phyloP scores from a whole-genome alignment of 2,113 vertebrate genomes.

The Gila orcuttii region DNA sequence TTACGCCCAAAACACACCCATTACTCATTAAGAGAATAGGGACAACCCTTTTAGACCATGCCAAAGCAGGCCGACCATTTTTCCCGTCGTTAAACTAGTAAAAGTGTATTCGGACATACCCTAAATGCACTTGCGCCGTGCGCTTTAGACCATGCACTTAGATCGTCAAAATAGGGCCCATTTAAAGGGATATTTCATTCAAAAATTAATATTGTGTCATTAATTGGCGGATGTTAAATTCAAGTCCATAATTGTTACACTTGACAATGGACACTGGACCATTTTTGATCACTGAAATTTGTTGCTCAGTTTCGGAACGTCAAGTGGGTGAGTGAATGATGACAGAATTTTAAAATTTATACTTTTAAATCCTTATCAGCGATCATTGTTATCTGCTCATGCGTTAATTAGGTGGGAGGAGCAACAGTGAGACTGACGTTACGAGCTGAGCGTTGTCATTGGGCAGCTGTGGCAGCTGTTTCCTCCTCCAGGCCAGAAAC shows the following conservation, averaged over 20 bases:
- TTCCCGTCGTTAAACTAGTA: no score
- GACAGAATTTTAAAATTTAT: neutral
- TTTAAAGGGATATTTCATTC: neutral
- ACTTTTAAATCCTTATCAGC: neutral
- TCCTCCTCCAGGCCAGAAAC: slow-evolving; percentile 92
- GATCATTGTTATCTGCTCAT: neutral
- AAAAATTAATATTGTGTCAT: neutral
- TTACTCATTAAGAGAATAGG: no score
- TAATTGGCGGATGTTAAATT: no score
- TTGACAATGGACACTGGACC: neutral
- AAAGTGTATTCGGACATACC: no score
- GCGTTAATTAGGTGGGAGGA: neutral
- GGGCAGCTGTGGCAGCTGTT: slow-evolving; percentile 79
- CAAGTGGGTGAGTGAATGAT: neutral
- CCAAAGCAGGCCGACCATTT: no score
- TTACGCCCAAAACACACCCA: no score
- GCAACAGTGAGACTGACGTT: slow-evolving; percentile 79
- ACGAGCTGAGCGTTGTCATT: slow-evolving; percentile 97
- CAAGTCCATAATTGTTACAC: neutral
- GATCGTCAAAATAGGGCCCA: neutral
- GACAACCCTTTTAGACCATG: no score
- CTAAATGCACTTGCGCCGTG: no score
- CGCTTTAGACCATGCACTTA: no score
- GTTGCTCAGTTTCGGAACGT: neutral
- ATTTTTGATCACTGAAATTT: neutral